Evolutionary conservation across 1,140 invertebrate genomes (phyloP).

Genomic region (Copidosoma floridanum): DNA sequence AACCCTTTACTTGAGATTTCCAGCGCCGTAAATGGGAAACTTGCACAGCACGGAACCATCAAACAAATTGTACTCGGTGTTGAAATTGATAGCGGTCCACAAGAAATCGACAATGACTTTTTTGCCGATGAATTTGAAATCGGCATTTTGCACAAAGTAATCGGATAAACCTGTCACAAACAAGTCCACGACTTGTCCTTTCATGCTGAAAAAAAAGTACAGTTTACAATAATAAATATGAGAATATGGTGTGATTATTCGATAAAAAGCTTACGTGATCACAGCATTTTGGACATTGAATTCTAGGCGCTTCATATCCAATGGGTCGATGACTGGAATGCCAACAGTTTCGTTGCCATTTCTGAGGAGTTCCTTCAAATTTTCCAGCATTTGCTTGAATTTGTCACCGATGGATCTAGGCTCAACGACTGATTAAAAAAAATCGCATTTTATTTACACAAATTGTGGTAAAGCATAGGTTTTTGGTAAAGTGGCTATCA

Average conservation of each 20-base stretch:
- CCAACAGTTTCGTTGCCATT: slow-evolving; percentile 18
- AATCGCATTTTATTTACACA: too few relatives aligned
- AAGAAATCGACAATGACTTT: slow-evolving; percentile 17
- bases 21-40: slow-evolving; percentile 16
- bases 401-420: too few relatives aligned
- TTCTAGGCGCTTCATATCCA: not conserved
- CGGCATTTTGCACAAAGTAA: slow-evolving; percentile 13
- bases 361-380: slow-evolving; percentile 12
- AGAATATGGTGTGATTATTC: not conserved
- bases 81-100: slow-evolving; percentile 14
- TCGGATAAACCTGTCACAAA: slow-evolving; percentile 18
- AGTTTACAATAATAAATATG: not conserved
- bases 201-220: not conserved
- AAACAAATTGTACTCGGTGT: not conserved
- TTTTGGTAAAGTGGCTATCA: too few relatives aligned
- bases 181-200: not conserved
- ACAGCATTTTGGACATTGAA: not conserved
- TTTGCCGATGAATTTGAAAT: slow-evolving; percentile 9
- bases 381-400: slow-evolving; percentile 12
- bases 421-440: too few relatives aligned
- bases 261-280: not conserved
- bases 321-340: slow-evolving; percentile 26
- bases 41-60: not conserved
- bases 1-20: slow-evolving; percentile 16
- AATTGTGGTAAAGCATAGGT: too few relatives aligned